Evolutionary conservation across 2,888 invertebrate genomes (phyloP).

Genomic region (Noctua janthe): DNA sequence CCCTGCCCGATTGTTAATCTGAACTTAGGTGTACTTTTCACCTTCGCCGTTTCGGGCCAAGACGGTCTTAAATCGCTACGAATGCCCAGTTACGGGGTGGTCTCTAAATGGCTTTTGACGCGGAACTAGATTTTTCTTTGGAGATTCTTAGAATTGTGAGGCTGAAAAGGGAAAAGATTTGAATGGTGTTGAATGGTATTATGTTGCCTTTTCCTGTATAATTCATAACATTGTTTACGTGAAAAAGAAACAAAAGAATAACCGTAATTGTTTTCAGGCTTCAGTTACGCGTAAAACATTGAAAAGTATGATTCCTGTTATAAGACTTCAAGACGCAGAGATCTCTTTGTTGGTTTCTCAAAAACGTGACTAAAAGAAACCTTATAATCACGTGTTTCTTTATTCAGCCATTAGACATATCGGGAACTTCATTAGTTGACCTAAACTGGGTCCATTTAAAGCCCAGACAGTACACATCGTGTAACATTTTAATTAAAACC

Average conservation of each 20-base stretch:
- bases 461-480: conserved; percentile 62
- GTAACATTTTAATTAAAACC: conserved; percentile 71
- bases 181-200: conserved; percentile 11
- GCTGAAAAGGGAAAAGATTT: neutral
- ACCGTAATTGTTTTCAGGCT: conserved; percentile 26
- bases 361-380: conserved; percentile 42
- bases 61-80: conserved; percentile 78
- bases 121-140: conserved; percentile 45
- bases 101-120: conserved; percentile 57
- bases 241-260: conserved; percentile 8
- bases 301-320: conserved; percentile 17
- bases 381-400: conserved; percentile 7
- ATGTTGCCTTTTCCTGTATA: neutral
- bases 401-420: conserved; percentile 22
- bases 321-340: conserved; percentile 1
- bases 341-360: conserved; percentile 16
- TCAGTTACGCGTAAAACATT: conserved; percentile 27
- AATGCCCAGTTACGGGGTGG: conserved; percentile 74
- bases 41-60: conserved; percentile 78
- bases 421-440: conserved; percentile 24
- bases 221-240: neutral
- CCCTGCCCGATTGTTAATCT: conserved; percentile 85
- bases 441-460: conserved; percentile 46
- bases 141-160: neutral
- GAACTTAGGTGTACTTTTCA: conserved; percentile 88